Conservation (phyloP, 2,113 vertebrate species). For the Rhinoderma darwinii region DNA sequence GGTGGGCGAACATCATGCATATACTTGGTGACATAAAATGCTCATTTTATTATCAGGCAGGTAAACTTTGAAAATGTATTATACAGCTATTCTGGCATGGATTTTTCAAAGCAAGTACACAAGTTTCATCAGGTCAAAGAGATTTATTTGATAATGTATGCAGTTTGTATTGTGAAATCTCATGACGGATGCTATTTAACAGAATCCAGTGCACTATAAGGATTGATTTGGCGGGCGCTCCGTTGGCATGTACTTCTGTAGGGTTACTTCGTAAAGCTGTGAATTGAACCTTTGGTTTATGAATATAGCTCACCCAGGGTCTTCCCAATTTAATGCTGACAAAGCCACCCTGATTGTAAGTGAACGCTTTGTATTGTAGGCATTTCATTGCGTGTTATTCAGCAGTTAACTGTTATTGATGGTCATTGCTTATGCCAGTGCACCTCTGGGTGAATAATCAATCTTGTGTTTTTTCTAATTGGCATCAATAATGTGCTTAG, state of each 20-base stretch:
- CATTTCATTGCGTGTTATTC: constrained; percentile 62
- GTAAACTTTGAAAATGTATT: no score
- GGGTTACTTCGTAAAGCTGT: neutral
- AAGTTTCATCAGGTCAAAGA: no score
- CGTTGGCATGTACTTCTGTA: neutral
- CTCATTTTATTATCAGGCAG: no score
- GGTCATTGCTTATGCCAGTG: constrained; percentile 66
- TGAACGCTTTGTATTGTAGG: constrained; percentile 63
- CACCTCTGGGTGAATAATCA: constrained; percentile 72
- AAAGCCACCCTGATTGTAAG: constrained; percentile 64
- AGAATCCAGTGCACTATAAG: no score
- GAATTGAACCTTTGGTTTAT: neutral
- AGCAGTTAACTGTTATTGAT: constrained; percentile 65
- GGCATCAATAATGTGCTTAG: constrained; percentile 76
- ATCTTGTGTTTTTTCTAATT: constrained; percentile 73
- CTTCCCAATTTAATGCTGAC: constrained; percentile 50
- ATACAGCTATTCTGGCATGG: no score
- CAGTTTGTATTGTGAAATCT: no score
- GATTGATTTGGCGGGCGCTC: no score
- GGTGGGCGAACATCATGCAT: no score
- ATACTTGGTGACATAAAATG: no score
- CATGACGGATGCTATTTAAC: no score
- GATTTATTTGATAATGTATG: no score
- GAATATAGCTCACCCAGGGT: neutral
- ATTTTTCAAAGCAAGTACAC: no score